Base-by-base conservation (phyloP, 2,888 invertebrate species). In the Melanchra persicariae region DNA sequence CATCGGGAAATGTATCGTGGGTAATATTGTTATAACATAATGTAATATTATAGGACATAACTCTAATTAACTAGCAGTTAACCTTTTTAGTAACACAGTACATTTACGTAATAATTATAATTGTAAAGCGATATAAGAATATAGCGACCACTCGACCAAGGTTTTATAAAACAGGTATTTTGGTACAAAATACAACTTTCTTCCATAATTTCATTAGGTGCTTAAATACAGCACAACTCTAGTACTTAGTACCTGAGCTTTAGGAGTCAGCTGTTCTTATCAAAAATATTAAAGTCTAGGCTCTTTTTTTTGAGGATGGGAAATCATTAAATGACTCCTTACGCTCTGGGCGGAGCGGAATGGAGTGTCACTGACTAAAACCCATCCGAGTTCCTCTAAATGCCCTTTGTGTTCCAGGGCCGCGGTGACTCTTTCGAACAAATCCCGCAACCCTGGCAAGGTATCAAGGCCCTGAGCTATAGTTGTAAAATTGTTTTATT, bases 51-150 rank as follows among this genome's bases (percentile, higher is more conserved):
- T 37, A 49, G 5, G 12, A n/a, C 37, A 43, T 34, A 49, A 40
- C 15, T 49, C 19, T 54, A 12, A 70, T 74, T 58, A 52, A 59
- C n/a, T 34, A 49, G 30, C 34, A 52, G 19, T 73, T 73, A 59
- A 69, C 47, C 34, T 70, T 69, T 74, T 69, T 12, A 69, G 12
- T 59, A 60, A 30, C 51, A 40, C 51, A 26, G 45, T 40, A 45
- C 4, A 22, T 34, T 72, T 22, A 7, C 40, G 1, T 15, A 22
- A 17, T 58, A 30, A 47, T 52, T 26, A 6, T 34, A 30, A 12
- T 45, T 22, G 3, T 10, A 0, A n/a, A 10, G 9, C 22, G 47
- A 30, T 30, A 30, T 30, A 30, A 30, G n/a, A n/a, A n/a, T n/a
- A n/a, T n/a, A n/a, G n/a, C n/a, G n/a, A n/a, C n/a, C n/a, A n/a